Evolutionary conservation across 2,888 invertebrate species (phyloP).

Genomic region (Agrenia bidenticulata): DNA sequence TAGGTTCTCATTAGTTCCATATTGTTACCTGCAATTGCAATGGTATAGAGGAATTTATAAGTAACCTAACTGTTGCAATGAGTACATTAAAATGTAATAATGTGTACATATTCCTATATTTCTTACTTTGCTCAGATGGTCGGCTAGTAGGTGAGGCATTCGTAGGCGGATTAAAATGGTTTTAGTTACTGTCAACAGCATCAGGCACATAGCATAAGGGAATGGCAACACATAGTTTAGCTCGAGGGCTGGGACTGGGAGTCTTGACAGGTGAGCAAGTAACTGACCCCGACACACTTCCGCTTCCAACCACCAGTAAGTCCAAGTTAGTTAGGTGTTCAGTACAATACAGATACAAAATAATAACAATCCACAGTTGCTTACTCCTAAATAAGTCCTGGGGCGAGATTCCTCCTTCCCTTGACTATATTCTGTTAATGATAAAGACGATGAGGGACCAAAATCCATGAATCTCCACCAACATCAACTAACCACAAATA

Average conservation of each 20-base stretch:
- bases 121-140: too few relatives aligned
- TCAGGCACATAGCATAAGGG: not conserved
- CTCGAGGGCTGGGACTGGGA: slow-evolving; percentile 23
- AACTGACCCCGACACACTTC: slow-evolving; percentile 23
- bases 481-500: slow-evolving; percentile 1
- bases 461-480: slow-evolving; percentile 6
- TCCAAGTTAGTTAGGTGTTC: not conserved
- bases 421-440: not conserved
- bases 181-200: slow-evolving; percentile 5
- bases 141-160: not conserved
- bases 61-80: slow-evolving; percentile 5
- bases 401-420: not conserved
- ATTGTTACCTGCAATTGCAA: not conserved
- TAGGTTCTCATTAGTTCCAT: not conserved
- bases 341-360: too few relatives aligned
- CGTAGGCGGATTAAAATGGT: slow-evolving; percentile 5
- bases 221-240: not conserved
- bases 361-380: too few relatives aligned
- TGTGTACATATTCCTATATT: not conserved
- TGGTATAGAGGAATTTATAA: not conserved
- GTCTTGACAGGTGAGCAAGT: slow-evolving; percentile 18
- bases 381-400: too few relatives aligned
- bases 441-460: not conserved
- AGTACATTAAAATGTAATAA: not conserved
- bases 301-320: slow-evolving; percentile 7